Conservation (phyloP, 2,797 vertebrate genomes). For the Girardinus metallicus region DNA sequence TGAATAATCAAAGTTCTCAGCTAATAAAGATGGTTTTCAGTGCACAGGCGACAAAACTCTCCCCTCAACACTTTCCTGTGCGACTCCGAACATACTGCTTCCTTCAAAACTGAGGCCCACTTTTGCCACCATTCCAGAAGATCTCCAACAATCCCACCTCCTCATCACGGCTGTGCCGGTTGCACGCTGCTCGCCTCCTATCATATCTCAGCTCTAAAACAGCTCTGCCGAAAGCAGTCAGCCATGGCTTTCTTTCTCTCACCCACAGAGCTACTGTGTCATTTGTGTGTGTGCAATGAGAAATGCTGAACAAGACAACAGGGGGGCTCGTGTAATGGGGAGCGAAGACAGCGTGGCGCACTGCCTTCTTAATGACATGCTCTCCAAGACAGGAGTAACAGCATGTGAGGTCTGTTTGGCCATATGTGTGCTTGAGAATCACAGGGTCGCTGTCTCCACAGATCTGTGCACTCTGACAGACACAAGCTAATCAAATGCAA, state of each 20-base stretch:
- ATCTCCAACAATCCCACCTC: slow-evolving; percentile 45
- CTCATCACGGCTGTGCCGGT: slow-evolving; percentile 28
- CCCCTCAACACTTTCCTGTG: slow-evolving; percentile 35
- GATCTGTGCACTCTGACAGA: slow-evolving; percentile 27
- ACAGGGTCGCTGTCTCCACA: slow-evolving; percentile 32
- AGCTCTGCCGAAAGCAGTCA: slow-evolving; percentile 45
- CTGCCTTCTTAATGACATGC: slow-evolving; percentile 47
- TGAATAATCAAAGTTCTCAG: slow-evolving; percentile 6
- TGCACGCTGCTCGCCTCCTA: slow-evolving; percentile 41
- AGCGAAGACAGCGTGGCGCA: slow-evolving; percentile 51
- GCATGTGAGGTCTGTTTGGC: slow-evolving; percentile 36
- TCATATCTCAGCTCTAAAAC: slow-evolving; percentile 48
- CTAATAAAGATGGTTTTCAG: slow-evolving; percentile 22
- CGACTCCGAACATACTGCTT: slow-evolving; percentile 33
- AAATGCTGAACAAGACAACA: slow-evolving; percentile 53
- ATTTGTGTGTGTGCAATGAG: slow-evolving; percentile 47
- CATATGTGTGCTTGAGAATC: slow-evolving; percentile 46
- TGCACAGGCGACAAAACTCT: slow-evolving; percentile 31
- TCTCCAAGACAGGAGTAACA: slow-evolving; percentile 45
- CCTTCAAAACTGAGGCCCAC: slow-evolving; percentile 26
- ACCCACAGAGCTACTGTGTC: slow-evolving; percentile 56
- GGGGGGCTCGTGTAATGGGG: slow-evolving; percentile 62
- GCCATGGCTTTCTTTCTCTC: slow-evolving; percentile 51
- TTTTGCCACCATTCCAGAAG: slow-evolving; percentile 45
- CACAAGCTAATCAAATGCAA: slow-evolving; percentile 34